Evolutionary conservation across 2,797 vertebrate genomes (phyloP), one percentile per base, ranked within the genome.

Genomic region (Cynopterus sphinx): DNA sequence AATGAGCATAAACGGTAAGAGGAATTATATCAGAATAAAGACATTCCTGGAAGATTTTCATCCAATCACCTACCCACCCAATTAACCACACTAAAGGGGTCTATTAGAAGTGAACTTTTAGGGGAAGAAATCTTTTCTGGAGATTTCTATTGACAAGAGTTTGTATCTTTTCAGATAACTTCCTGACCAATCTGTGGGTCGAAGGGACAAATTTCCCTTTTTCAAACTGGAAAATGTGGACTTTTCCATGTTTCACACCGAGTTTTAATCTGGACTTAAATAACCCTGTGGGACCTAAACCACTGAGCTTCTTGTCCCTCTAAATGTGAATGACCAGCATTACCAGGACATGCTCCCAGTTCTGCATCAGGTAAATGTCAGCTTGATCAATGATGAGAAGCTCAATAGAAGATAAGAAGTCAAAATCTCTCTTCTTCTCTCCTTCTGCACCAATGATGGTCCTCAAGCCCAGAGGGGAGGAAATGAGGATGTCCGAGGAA

Each of bases 341-440:
- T 97, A 99, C 99, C 99, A 99, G 97, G 71, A 99, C 97, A 0
- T 99, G 99, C 81, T 99, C 99, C 99, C 99, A 99, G 94, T 99
- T 99, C 98, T 99, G 99, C 99, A 99, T 99, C 95, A 99, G 99
- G 96, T 99, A 99, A 82, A 99, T 98, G 28, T 99, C 99, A 0
- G 99, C 99, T 98, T 99, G 99, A 97, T 99, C 99, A 87, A 99
- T 98, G 90, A 99, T 97, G 85, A 99, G 98, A 88, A 99, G 94
- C 98, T 99, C 99, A 26, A 99, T 93, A 6, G 99, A 99, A 1
- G 99, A 99, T 4, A 99, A 97, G 97, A 99, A 99, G 98, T 99
- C 99, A 63, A 99, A 99, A 94, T 99, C 99, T 94, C 99, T 98
- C 84, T 99, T 99, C 91, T 98, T 98, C 83, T 99, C 99, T 59